These are phyloP conservation scores for Sebastiscus albofasciatus DNA, from an alignment of 2,797 vertebrate genomes.

Conservation along the genomic window DNA sequence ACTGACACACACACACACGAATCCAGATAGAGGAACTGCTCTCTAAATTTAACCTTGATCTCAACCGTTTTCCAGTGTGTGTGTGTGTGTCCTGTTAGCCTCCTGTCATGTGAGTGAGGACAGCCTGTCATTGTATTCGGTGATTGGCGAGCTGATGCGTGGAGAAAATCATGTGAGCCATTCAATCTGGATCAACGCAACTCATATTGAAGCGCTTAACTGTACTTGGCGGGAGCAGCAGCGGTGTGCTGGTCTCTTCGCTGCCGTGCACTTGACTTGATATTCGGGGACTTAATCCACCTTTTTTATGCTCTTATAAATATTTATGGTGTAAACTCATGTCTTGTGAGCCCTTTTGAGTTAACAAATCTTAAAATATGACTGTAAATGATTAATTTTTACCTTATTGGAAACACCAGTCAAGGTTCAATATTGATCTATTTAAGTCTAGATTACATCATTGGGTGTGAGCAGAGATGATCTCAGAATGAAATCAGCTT, in stretches of 20 bases:
- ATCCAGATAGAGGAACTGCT: conserved; percentile 62
- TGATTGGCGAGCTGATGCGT: conserved; percentile 76
- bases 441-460: conserved; percentile 49
- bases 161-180: conserved; percentile 74
- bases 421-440: conserved; percentile 36
- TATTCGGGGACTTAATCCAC: conserved; percentile 29
- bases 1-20: conserved; percentile 17
- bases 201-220: conserved; percentile 62
- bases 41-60: conserved; percentile 80
- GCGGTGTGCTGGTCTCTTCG: conserved; percentile 13
- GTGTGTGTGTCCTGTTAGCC: conserved; percentile 64
- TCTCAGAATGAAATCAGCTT: conserved; percentile 52
- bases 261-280: conserved; percentile 23
- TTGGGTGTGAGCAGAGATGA: conserved; percentile 59
- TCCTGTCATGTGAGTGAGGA: conserved; percentile 77
- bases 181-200: conserved; percentile 58
- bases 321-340: conserved; percentile 30
- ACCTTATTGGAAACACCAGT: neutral
- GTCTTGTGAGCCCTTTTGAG: neutral
- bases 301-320: conserved; percentile 33
- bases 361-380: neutral
- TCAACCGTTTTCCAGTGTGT: conserved; percentile 64
- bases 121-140: conserved; percentile 75
- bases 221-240: conserved; percentile 48
- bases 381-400: neutral